A percentile compares a stretch with the other conserved stretches of the same genome.
Evolutionary conservation across 2,888 invertebrate species (phyloP).

Genomic region (Agriopis aurantiaria): DNA sequence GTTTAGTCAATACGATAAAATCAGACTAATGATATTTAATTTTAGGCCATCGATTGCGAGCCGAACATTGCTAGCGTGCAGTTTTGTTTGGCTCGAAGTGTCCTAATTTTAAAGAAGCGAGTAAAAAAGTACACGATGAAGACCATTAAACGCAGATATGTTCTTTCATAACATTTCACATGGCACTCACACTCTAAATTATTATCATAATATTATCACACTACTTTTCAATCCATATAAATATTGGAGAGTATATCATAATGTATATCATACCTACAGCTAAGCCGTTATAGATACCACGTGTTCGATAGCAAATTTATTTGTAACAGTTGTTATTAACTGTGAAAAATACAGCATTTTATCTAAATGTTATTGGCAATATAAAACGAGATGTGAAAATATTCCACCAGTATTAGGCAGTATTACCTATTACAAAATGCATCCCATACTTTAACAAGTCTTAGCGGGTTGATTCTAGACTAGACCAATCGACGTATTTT

Average conservation of each 20-base stretch:
- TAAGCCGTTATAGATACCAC: neutral
- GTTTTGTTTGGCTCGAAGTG: slow-evolving; percentile 37
- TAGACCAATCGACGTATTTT: neutral
- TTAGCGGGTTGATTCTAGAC: neutral
- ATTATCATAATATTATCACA: slow-evolving; percentile 6
- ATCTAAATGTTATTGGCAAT: no score
- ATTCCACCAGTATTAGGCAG: neutral
- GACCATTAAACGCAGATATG: no score
- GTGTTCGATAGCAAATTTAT: slow-evolving; percentile 1
- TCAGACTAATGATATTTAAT: slow-evolving; percentile 18
- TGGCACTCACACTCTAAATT: slow-evolving; percentile 46
- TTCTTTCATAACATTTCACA: slow-evolving; percentile 46
- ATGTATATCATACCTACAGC: neutral
- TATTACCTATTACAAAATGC: neutral
- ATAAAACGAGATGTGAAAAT: neutral
- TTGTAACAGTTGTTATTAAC: neutral
- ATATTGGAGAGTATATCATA: slow-evolving; percentile 12
- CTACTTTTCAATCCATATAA: slow-evolving; percentile 2
- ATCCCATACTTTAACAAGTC: neutral
- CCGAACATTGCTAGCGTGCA: slow-evolving; percentile 12
- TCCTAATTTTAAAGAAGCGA: slow-evolving; percentile 25
- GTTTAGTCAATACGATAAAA: slow-evolving; percentile 23
- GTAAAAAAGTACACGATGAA: slow-evolving; percentile 41
- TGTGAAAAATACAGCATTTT: neutral
- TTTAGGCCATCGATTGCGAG: slow-evolving; percentile 1